Base-by-base conservation (phyloP, 2,113 vertebrate genomes). In the Bungarus multicinctus region DNA sequence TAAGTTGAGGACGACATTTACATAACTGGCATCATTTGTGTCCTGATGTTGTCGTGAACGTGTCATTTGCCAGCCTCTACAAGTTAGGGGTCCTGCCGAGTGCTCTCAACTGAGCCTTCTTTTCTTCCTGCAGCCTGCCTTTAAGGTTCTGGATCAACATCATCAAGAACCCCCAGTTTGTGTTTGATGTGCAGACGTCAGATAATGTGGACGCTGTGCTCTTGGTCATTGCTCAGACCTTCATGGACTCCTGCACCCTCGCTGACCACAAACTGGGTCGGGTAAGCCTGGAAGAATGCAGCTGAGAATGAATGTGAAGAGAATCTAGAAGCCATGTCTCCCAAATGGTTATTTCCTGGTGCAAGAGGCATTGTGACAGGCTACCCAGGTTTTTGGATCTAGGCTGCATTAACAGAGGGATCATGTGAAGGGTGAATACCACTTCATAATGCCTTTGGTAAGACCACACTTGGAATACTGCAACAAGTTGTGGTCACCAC, bases 131-230 rank as follows among this genome's bases (percentile, higher is more conserved):
- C 97, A 99, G 99, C 96, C 97, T 99, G 85, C 99, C 99, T 0
- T 97, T 99, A 93, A 98, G 99, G 89, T 99, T 99, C 97, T 99
- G 99, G 99, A 99, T 99, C 98, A 99, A 99, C 96, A 99, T 99
- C 20, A 98, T 99, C 91, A 99, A 99, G 97, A 99, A 99, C 94
- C 99, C 99, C 0, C 99, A 99, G 97, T 99, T 99, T 54, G 99
- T 99, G 92, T 99, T 99, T 85, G 99, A 99, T 12, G 99, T 99
- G 87, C 99, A 99, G 97, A 99, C 98, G 0, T 99, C 99, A 0
- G 99, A 99, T 94, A 99, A 99, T 0, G 98, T 99, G 95, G 99
- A 99, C 0, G 99, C 99, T 0, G 99, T 99, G 93, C 98, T 99
- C 47, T 98, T 99, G 0, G 99, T 99, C 96, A 99, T 99, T 2